Percentiles rank a stretch among this genome's conserved stretches.
These are phyloP conservation scores for Brachionus manjavacas DNA, from an alignment of 1,140 invertebrate species.

Conservation along the genomic window DNA sequence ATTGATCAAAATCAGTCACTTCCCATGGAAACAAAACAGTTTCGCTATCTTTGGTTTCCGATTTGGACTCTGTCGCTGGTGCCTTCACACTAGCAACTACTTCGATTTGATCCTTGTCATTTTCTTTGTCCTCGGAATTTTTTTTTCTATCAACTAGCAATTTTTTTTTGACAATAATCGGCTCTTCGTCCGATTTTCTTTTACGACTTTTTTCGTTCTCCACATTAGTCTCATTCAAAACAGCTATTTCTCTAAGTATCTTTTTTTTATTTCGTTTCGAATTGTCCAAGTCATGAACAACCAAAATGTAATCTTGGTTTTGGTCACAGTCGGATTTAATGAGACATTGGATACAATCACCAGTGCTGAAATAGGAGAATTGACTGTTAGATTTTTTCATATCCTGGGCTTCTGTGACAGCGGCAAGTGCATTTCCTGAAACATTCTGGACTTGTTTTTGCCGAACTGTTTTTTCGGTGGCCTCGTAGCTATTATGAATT, in stretches of 20 bases:
- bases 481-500: neutral
- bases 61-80: neutral
- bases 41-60: neutral
- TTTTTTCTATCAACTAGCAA: neutral
- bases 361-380: slow-evolving; percentile 10
- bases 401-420: neutral
- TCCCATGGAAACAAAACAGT: slow-evolving; percentile 24
- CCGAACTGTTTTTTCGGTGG: neutral
- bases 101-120: slow-evolving; percentile 30
- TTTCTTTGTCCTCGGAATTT: neutral
- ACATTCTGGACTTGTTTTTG: neutral
- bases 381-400: neutral
- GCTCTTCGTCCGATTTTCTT: slow-evolving; percentile 28
- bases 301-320: neutral
- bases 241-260: slow-evolving; percentile 7
- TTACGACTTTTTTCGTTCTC: neutral
- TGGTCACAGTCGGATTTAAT: neutral
- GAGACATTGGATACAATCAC: neutral
- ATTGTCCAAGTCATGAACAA: neutral
- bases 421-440: neutral
- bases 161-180: slow-evolving; percentile 38
- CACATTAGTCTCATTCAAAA: neutral
- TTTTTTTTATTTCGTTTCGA: neutral
- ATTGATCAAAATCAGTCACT: slow-evolving; percentile 40
- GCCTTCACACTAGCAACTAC: slow-evolving; percentile 23